Conservation (phyloP, 2,113 vertebrate species). For the Sprattus sprattus region DNA sequence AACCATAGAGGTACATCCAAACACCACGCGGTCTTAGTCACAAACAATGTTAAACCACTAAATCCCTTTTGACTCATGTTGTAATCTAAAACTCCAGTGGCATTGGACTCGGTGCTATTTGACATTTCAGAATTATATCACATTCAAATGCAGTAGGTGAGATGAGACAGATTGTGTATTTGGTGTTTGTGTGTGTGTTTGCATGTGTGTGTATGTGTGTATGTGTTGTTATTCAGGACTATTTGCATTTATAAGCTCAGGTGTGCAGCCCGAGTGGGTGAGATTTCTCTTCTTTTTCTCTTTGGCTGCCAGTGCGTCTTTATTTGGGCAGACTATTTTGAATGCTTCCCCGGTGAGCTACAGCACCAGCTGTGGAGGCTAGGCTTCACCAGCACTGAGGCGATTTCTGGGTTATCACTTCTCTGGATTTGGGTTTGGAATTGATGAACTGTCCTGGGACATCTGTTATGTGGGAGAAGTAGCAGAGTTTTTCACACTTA, state of each 20-base stretch:
- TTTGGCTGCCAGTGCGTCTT: conserved; percentile 44
- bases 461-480: neutral
- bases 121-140: neutral
- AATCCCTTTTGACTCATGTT: neutral
- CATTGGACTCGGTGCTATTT: neutral
- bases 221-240: neutral
- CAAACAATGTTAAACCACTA: neutral
- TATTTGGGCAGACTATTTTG: conserved; percentile 65
- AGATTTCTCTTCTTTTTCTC: conserved; percentile 39
- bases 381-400: conserved; percentile 14
- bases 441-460: neutral
- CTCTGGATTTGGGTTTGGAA: conserved; percentile 15
- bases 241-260: conserved; percentile 2
- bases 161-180: neutral
- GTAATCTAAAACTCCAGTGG: neutral
- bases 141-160: neutral
- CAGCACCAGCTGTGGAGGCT: conserved; percentile 65
- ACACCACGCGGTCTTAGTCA: neutral
- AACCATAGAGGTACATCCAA: neutral
- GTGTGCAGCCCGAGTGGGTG: conserved; percentile 23
- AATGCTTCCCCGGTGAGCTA: conserved; percentile 67
- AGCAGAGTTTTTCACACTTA: neutral
- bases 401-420: conserved; percentile 35
- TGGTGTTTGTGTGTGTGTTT: neutral
- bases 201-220: neutral